A percentile compares a stretch with the other conserved stretches of the same genome.
These are phyloP conservation scores for Hydrophis major DNA, from an alignment of 2,797 vertebrate genomes.

Conservation along the genomic window DNA sequence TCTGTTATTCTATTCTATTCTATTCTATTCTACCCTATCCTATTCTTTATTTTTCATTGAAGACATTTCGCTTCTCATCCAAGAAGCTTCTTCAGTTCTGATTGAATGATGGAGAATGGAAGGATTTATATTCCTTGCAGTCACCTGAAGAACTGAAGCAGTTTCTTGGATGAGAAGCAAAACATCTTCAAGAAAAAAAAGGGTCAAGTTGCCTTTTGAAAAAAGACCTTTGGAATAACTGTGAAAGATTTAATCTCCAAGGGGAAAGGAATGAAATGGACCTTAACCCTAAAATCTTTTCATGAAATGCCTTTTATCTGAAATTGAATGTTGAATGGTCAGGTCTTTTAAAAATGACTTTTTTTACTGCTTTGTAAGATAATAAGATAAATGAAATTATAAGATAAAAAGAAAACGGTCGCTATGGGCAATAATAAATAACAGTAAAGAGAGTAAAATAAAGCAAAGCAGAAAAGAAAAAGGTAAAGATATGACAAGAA, in stretches of 20 bases:
- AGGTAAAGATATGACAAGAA: not conserved
- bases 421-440: not conserved
- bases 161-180: not conserved
- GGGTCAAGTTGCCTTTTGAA: not conserved
- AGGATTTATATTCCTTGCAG: not conserved
- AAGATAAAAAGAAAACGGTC: not conserved
- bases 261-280: not conserved
- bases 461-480: not conserved
- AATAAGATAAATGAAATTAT: not conserved
- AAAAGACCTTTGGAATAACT: not conserved
- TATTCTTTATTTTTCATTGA: not conserved
- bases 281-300: not conserved
- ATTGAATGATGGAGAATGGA: not conserved
- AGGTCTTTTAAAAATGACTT: not conserved
- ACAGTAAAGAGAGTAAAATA: not conserved
- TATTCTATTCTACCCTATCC: no score
- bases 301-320: not conserved
- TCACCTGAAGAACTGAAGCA: not conserved
- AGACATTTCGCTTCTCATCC: not conserved
- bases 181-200: not conserved
- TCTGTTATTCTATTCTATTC: no score
- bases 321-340: not conserved
- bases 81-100: not conserved
- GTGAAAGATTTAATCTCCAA: not conserved
- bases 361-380: not conserved